Evolutionary conservation across 2,113 vertebrate species (phyloP).

Genomic region (Halichoerus grypus): DNA sequence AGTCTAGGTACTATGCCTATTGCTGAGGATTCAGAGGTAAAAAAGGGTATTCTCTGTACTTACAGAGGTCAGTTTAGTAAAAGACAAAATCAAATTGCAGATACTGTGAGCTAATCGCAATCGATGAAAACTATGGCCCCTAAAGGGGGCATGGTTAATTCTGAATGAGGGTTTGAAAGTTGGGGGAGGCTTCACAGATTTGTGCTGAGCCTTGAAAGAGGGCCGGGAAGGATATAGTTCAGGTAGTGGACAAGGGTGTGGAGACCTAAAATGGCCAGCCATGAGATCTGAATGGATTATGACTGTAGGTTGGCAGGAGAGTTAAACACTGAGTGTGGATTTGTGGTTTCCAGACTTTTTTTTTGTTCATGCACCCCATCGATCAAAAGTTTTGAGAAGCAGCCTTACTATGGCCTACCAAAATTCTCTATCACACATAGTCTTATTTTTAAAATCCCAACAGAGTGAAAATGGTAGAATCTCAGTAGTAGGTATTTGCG

Average conservation of each 20-base stretch:
- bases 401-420: not conserved
- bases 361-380: not conserved
- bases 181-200: not conserved
- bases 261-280: not conserved
- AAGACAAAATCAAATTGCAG: conserved; percentile 38
- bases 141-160: not conserved
- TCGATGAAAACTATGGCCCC: not conserved
- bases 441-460: conserved; percentile 39
- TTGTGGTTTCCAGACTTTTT: conserved; percentile 28
- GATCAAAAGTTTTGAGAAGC: conserved; percentile 43
- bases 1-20: not conserved
- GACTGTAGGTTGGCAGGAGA: not conserved
- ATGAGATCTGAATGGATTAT: conserved; percentile 45
- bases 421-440: not conserved
- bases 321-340: not conserved
- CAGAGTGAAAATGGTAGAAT: conserved; percentile 47
- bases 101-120: not conserved
- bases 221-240: not conserved
- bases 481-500: not conserved
- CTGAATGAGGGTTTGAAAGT: not conserved
- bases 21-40: not conserved
- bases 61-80: conserved; percentile 31
- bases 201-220: not conserved
- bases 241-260: not conserved
- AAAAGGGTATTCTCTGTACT: not conserved